Conservation (phyloP, 1,140 invertebrate genomes). For the Drosophila elegans region DNA sequence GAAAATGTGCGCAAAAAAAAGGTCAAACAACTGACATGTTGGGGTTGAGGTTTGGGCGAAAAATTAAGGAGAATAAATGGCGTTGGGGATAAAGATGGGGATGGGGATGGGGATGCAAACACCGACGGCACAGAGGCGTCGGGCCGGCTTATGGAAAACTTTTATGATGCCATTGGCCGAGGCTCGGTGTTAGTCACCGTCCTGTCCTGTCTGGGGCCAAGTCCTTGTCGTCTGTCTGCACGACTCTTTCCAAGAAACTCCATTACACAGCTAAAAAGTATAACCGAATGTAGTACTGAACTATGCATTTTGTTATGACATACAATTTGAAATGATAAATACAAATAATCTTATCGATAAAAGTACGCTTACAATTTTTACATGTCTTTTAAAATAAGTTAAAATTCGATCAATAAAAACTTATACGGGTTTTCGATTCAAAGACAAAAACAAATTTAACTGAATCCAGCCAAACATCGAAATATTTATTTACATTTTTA, state of each 20-base stretch:
- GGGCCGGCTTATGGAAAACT: conserved; percentile 40
- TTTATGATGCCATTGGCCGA: conserved; percentile 79
- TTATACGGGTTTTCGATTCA: no score
- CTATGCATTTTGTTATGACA: no score
- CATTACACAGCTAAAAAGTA: background rate
- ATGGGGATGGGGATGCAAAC: conserved; percentile 12
- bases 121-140: conserved; percentile 39
- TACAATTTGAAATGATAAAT: no score
- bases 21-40: conserved; percentile 65
- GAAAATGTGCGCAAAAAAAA: conserved; percentile 47
- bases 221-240: conserved; percentile 39
- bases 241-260: background rate
- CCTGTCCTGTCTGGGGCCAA: conserved; percentile 54
- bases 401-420: no score
- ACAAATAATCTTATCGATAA: no score
- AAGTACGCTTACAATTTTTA: no score
- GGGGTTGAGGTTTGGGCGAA: conserved; percentile 11
- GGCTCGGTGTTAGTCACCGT: conserved; percentile 39
- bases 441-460: no score
- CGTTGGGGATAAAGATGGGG: background rate
- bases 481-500: no score
- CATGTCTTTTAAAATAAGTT: no score
- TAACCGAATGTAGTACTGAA: background rate
- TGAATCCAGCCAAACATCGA: no score
- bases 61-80: conserved; percentile 46